Conservation (phyloP, 2,113 vertebrate species). For the Myiozetetes cayanensis region DNA sequence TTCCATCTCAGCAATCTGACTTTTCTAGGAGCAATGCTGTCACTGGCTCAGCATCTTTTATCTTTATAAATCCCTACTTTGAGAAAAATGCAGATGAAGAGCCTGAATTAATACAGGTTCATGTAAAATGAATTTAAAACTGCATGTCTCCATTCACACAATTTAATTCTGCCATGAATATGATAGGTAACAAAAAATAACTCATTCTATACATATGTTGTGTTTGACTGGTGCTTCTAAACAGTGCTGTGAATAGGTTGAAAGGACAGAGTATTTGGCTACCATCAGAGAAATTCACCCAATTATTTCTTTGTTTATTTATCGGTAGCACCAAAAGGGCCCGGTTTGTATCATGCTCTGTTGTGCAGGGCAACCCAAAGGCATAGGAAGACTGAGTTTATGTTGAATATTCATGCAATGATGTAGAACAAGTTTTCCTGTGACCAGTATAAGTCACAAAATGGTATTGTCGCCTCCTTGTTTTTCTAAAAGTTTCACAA, state of each 20-base stretch:
- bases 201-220: not conserved
- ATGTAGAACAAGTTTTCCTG: not conserved
- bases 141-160: not conserved
- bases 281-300: not conserved
- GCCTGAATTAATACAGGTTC: not conserved
- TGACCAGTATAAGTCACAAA: not conserved
- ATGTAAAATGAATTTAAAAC: not conserved
- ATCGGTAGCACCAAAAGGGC: not conserved
- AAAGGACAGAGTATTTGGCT: not conserved
- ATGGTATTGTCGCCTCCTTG: not conserved
- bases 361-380: not conserved
- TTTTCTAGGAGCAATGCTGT: not conserved
- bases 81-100: not conserved
- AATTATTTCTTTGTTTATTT: not conserved
- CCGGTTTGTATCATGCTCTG: not conserved
- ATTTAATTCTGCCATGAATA: not conserved
- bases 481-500: not conserved
- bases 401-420: not conserved
- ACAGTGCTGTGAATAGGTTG: not conserved
- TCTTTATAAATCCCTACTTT: not conserved
- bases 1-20: not conserved
- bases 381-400: not conserved
- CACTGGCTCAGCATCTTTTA: not conserved
- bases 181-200: not conserved
- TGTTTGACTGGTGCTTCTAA: not conserved